Conservation (phyloP, 64 coral and sea anemone species). For the Orbicella faveolata region DNA sequence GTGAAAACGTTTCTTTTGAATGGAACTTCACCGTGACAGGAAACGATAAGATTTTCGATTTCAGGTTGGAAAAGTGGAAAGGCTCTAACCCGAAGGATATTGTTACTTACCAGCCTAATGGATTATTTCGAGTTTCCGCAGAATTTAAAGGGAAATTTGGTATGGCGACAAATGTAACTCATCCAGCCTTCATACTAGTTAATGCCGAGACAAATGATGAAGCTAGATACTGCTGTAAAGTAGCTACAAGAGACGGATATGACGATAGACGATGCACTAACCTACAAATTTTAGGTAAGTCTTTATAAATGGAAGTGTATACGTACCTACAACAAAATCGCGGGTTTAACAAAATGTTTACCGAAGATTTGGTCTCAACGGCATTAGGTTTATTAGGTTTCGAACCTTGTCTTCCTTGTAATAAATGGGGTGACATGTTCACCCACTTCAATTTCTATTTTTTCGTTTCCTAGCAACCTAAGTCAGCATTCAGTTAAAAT, state of each 20-base stretch:
- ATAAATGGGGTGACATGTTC: no score
- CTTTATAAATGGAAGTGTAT: no score
- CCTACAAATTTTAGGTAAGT: constrained; percentile 21
- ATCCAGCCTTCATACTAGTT: background rate
- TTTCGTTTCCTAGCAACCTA: no score
- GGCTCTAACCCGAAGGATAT: no score
- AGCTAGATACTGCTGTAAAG: background rate
- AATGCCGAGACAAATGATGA: background rate
- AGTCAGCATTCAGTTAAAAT: no score
- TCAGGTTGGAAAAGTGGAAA: background rate
- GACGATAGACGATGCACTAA: background rate
- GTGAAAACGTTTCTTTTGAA: background rate
- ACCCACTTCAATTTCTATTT: no score
- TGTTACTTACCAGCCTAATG: no score
- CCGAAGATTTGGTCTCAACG: no score
- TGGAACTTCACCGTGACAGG: background rate
- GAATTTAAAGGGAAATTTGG: background rate
- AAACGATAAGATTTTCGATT: background rate
- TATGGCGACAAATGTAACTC: background rate
- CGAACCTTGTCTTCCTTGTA: no score
- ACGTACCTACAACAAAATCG: no score
- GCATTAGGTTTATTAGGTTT: no score
- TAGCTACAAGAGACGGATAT: background rate
- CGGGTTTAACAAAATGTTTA: no score
- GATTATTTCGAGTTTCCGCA: background rate